Conservation (phyloP, 1,140 invertebrate species). For the Choristoneura fumiferana region DNA sequence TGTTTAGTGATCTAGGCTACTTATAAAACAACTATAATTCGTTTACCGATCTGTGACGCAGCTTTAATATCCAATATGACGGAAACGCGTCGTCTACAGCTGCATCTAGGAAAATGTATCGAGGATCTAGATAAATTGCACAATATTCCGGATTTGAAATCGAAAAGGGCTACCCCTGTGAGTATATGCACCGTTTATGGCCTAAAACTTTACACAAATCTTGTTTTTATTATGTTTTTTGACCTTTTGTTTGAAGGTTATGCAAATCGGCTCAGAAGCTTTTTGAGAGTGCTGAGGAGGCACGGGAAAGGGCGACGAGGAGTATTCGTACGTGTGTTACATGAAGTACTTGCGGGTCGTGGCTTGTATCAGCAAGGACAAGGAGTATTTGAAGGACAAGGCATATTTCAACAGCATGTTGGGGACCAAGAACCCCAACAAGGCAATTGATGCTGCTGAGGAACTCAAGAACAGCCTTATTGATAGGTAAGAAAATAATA, state of each 20-base stretch:
- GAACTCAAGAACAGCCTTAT: conserved; percentile 78
- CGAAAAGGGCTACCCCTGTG: conserved; percentile 75
- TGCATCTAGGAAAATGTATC: conserved; percentile 76
- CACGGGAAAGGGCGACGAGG: conserved; percentile 81
- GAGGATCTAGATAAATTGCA: conserved; percentile 78
- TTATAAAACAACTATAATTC: conserved; percentile 28
- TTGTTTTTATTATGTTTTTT: conserved; percentile 3
- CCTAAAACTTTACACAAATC: conserved; percentile 9
- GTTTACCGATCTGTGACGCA: conserved; percentile 31
- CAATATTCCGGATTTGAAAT: conserved; percentile 74
- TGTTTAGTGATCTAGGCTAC: conserved; percentile 32
- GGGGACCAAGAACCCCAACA: conserved; percentile 76
- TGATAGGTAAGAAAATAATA: conserved; percentile 72
- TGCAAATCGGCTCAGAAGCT: conserved; percentile 80
- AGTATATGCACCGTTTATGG: conserved; percentile 35
- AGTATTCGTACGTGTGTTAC: conserved; percentile 83
- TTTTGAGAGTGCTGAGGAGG: conserved; percentile 78
- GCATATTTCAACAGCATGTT: conserved; percentile 79
- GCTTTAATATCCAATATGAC: conserved; percentile 58
- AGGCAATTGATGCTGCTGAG: conserved; percentile 78
- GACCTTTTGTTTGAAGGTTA: conserved; percentile 55
- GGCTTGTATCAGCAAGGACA: conserved; percentile 75
- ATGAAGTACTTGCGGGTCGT: conserved; percentile 84
- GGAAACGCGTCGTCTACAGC: conserved; percentile 72
- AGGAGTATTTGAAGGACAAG: conserved; percentile 79